Conservation (phyloP, 2,888 invertebrate species). For the Parnassius glacialis region DNA sequence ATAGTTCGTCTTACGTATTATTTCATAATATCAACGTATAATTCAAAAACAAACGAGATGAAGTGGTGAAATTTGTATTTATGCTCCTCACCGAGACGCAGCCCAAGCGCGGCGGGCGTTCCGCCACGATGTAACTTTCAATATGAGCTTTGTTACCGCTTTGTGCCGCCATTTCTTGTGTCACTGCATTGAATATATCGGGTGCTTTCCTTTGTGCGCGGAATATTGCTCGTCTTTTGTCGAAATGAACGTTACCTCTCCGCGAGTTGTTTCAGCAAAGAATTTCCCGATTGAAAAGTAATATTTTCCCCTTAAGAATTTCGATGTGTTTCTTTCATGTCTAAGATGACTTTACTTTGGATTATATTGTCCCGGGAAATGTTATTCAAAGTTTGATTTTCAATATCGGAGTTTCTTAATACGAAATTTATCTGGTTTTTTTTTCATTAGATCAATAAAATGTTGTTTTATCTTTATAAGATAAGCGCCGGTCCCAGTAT, state of each 20-base stretch:
- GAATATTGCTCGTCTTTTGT: constrained; percentile 80
- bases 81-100: constrained; percentile 31
- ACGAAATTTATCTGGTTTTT: constrained; percentile 32
- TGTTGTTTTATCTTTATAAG: constrained; percentile 24
- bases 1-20: neutral
- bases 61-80: constrained; percentile 34
- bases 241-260: constrained; percentile 78
- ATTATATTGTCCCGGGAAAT: constrained; percentile 69
- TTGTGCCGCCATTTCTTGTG: constrained; percentile 77
- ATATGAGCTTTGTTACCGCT: constrained; percentile 79
- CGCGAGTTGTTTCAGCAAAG: constrained; percentile 77
- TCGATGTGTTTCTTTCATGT: constrained; percentile 78
- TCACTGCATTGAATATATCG: constrained; percentile 81
- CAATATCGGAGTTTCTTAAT: constrained; percentile 40
- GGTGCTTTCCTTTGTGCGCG: constrained; percentile 77
- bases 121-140: constrained; percentile 62
- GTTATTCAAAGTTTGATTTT: constrained; percentile 58
- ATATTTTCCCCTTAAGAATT: constrained; percentile 79
- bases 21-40: constrained; percentile 15
- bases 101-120: constrained; percentile 28
- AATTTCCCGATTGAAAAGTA: constrained; percentile 80
- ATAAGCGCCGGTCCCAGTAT: constrained; percentile 61
- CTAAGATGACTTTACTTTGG: constrained; percentile 73
- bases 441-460: constrained; percentile 18
- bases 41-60: constrained; percentile 27